These are phyloP conservation scores for Antedon mediterranea DNA, from an alignment of 53 echinoderm and acorn worm genomes.

Conservation along the genomic window DNA sequence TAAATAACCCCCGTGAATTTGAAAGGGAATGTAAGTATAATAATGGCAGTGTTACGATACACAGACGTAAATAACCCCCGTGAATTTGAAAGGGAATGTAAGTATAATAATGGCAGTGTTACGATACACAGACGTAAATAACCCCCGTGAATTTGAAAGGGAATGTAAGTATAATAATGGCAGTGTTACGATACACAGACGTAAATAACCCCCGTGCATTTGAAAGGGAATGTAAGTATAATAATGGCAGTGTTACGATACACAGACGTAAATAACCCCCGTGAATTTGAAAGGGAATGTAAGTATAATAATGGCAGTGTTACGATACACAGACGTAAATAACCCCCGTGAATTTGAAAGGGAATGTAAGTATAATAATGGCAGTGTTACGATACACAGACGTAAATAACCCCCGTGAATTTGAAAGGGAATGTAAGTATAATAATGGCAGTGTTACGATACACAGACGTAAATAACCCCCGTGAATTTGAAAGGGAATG, in stretches of 20 bases:
- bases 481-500: not conserved
- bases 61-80: not conserved
- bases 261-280: not conserved
- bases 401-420: not conserved
- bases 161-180: not conserved
- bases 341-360: not conserved
- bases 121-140: not conserved
- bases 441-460: not conserved
- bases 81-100: not conserved
- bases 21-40: not conserved
- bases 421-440: not conserved
- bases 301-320: not conserved
- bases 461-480: not conserved
- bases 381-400: not conserved
- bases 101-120: not conserved
- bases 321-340: not conserved
- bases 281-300: not conserved
- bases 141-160: not conserved
- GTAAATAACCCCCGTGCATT: not conserved
- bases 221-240: not conserved
- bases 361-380: not conserved
- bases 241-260: not conserved
- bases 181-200: not conserved
- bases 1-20: not conserved
- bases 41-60: not conserved